phyloP scores from a whole-genome alignment of 2,113 vertebrate species.

The Zingel zingel region DNA sequence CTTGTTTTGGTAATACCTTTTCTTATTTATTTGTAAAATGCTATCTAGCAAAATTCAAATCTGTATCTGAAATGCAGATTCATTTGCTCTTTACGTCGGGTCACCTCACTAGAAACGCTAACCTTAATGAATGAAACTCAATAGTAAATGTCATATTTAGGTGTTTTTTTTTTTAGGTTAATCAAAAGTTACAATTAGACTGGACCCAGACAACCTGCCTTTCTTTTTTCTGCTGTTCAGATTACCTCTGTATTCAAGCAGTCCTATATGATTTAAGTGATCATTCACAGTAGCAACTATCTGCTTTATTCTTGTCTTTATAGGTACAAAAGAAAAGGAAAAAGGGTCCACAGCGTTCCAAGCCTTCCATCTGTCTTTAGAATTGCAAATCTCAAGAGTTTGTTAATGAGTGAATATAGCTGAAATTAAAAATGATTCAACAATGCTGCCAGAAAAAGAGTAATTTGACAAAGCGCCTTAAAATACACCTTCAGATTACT shows the following conservation, averaged over 20 bases:
- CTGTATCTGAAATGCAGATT: not conserved
- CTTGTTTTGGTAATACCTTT: not conserved
- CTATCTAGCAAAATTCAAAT: not conserved
- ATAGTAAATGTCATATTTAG: not conserved
- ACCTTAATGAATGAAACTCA: not conserved
- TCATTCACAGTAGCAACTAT: not conserved
- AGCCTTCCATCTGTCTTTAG: not conserved
- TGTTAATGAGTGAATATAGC: not conserved
- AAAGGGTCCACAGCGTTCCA: not conserved
- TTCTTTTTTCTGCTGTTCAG: not conserved
- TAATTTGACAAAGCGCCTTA: slow-evolving; percentile 17
- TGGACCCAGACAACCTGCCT: not conserved
- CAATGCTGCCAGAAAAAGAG: not conserved
- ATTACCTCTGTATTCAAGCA: not conserved
- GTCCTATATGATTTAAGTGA: not conserved
- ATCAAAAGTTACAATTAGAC: not conserved
- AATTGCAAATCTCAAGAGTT: not conserved
- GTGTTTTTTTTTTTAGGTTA: not conserved
- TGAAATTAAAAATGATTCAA: slow-evolving; percentile 17
- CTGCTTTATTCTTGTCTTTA: not conserved
- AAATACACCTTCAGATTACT: not conserved
- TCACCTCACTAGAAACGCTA: not conserved
- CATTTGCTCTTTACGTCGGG: no score
- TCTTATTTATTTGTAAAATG: not conserved
- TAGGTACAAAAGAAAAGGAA: not conserved